Evolutionary conservation across 1,140 invertebrate genomes (phyloP).

Genomic region (Bombus superbus): DNA sequence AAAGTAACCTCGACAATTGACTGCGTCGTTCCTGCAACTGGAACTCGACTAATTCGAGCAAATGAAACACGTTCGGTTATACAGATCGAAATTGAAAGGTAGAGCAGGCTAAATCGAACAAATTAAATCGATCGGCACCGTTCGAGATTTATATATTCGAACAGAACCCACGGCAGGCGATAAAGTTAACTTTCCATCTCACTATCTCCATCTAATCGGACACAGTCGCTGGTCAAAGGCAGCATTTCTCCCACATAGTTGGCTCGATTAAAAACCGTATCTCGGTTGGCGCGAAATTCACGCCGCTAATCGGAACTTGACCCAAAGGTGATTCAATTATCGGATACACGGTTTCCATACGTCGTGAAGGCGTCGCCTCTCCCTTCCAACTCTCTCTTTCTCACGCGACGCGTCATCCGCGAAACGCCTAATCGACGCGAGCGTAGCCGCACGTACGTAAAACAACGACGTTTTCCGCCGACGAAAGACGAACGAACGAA

Average conservation of each 20-base stretch:
- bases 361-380: not conserved
- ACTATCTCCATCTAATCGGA: not conserved
- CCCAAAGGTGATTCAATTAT: conserved; percentile 31
- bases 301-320: not conserved
- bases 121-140: not conserved
- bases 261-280: not conserved
- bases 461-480: conserved; percentile 51
- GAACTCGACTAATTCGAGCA: too few species aligned
- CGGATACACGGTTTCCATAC: not conserved
- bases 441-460: not conserved
- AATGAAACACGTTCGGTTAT: too few species aligned
- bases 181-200: not conserved
- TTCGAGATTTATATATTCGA: not conserved
- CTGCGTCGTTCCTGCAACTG: too few species aligned
- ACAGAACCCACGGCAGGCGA: not conserved
- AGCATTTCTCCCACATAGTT: not conserved
- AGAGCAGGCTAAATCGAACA: too few species aligned
- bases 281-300: not conserved
- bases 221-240: not conserved
- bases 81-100: too few species aligned
- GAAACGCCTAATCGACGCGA: not conserved
- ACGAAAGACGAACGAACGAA: too few species aligned
- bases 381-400: conserved; percentile 50
- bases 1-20: too few species aligned
- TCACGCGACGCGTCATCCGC: conserved; percentile 42